Conservation (phyloP, 2,888 invertebrate species). For the Tenthredo scrophulariae region DNA sequence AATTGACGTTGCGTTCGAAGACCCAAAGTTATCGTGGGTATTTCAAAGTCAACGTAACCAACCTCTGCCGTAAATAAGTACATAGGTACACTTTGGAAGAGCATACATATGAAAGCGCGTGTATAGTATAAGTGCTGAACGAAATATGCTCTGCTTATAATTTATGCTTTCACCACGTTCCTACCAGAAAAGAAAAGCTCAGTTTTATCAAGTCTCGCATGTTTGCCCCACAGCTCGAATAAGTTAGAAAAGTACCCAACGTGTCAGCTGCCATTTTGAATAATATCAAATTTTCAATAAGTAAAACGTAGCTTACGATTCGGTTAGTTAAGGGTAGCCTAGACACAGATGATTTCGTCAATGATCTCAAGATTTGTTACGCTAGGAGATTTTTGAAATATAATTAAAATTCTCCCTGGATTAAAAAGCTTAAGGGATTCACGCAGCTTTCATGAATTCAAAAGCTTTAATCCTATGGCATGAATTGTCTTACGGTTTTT, state of each 20-base stretch:
- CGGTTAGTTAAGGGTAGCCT: neutral
- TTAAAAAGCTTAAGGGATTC: too few species aligned
- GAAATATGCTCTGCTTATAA: constrained; percentile 16
- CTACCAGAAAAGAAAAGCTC: neutral
- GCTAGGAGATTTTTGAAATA: too few species aligned
- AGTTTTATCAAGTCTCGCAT: neutral
- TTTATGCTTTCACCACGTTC: constrained; percentile 12
- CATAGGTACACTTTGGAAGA: neutral
- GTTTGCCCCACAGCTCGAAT: neutral
- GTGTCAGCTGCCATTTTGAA: constrained; percentile 13
- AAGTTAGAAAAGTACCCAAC: neutral
- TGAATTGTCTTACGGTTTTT: too few species aligned
- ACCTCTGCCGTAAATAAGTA: constrained; percentile 19
- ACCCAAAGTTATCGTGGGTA: constrained; percentile 16
- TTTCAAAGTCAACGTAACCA: constrained; percentile 42
- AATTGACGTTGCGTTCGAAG: constrained; percentile 49
- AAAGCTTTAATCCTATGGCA: too few species aligned
- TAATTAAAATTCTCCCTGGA: too few species aligned
- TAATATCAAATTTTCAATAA: constrained; percentile 10
- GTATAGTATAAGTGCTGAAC: constrained; percentile 2
- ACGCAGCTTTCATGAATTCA: too few species aligned
- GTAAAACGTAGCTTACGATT: neutral
- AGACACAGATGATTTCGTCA: too few species aligned
- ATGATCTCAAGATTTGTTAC: too few species aligned
- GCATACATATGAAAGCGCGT: constrained; percentile 1